A percentile compares a stretch with the other conserved stretches of the same genome.
Evolutionary conservation across 2,113 vertebrate species (phyloP).

Genomic region (Colossoma macropomum): DNA sequence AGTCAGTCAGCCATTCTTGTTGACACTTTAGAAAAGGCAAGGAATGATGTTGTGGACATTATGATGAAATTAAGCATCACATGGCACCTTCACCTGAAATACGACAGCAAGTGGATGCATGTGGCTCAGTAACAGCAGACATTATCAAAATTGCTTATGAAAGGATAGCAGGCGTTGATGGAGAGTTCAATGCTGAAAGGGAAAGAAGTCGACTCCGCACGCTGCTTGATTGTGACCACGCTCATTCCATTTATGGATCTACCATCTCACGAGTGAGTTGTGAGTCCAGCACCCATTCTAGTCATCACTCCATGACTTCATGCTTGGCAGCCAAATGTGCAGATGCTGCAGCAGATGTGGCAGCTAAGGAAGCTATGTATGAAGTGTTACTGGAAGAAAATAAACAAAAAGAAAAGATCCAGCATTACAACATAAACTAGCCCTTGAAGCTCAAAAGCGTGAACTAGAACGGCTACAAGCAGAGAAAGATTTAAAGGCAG

Average conservation of each 20-base stretch:
- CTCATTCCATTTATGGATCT: slow-evolving; percentile 33
- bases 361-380: slow-evolving; percentile 5
- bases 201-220: not conserved
- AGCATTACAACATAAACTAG: no score
- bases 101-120: not conserved
- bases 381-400: slow-evolving; percentile 5
- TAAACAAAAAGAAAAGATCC: not conserved
- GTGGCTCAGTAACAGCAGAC: slow-evolving; percentile 19
- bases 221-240: slow-evolving; percentile 8
- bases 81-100: not conserved
- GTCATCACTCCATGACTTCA: slow-evolving; percentile 1
- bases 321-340: slow-evolving; percentile 12
- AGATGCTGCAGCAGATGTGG: slow-evolving; percentile 18
- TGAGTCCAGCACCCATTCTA: not conserved
- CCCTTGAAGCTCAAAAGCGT: not conserved
- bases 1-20: not conserved
- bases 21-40: not conserved
- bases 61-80: not conserved
- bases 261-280: slow-evolving; percentile 19
- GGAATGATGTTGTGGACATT: not conserved
- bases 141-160: slow-evolving; percentile 15
- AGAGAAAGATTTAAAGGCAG: no score
- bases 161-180: slow-evolving; percentile 31
- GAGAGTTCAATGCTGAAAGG: slow-evolving; percentile 7
- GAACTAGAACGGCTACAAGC: no score